Conservation (phyloP, 2,797 vertebrate genomes). For the Pachyuromys duprasi region DNA sequence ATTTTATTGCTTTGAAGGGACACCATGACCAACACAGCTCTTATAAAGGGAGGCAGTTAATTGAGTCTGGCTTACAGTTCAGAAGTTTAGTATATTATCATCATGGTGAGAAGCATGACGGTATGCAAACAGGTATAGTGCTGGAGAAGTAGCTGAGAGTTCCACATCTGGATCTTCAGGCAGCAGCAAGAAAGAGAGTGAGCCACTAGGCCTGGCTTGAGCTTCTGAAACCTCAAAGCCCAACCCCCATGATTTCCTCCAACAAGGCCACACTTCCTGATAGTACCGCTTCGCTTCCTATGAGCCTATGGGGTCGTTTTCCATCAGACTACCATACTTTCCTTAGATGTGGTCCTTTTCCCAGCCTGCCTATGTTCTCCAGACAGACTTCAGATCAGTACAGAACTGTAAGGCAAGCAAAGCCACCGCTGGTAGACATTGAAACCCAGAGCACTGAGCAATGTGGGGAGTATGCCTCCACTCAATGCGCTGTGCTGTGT, state of each 20-base stretch:
- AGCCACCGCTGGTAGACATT: background rate
- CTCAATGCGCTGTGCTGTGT: background rate
- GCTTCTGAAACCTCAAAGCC: background rate
- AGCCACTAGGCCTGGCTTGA: background rate
- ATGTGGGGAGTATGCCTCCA: background rate
- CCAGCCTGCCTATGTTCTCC: background rate
- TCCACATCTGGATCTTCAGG: background rate
- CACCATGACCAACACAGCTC: background rate
- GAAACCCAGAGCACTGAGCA: background rate
- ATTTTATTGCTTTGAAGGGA: background rate
- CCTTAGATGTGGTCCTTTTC: conserved; percentile 32
- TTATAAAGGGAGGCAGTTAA: background rate
- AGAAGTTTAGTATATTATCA: background rate
- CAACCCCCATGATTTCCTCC: background rate
- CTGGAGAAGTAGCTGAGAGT: background rate
- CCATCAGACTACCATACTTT: background rate
- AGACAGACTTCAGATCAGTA: background rate
- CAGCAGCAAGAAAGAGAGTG: background rate
- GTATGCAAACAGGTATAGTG: background rate
- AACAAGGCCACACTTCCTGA: background rate
- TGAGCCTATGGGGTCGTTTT: background rate
- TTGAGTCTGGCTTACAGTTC: background rate
- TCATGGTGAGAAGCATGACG: background rate
- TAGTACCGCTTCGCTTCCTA: background rate
- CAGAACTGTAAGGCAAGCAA: background rate